phyloP scores from a whole-genome alignment of 2,888 invertebrate species.

The Eudasyphora cyanicolor region DNA sequence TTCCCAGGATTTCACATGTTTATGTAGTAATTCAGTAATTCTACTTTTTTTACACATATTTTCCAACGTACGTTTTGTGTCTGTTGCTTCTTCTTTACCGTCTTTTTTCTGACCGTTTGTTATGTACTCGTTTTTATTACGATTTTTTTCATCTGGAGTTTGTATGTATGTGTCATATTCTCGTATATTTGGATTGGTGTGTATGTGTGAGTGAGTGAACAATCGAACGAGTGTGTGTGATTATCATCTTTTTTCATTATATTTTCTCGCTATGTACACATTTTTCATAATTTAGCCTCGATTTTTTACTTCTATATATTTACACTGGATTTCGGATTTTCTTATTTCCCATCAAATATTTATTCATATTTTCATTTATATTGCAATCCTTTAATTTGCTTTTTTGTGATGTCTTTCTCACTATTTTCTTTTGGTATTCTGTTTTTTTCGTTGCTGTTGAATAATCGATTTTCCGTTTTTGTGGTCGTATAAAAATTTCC shows the following conservation, averaged over 20 bases:
- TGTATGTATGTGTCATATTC: conserved; percentile 29
- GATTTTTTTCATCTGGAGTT: conserved; percentile 53
- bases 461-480: conserved; percentile 65
- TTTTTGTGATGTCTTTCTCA: neutral
- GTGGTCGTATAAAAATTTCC: conserved; percentile 40
- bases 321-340: conserved; percentile 54
- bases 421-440: conserved; percentile 21
- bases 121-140: conserved; percentile 53
- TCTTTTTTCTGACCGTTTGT: conserved; percentile 9
- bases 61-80: conserved; percentile 27
- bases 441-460: conserved; percentile 48
- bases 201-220: conserved; percentile 5
- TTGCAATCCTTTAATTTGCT: neutral
- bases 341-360: conserved; percentile 36
- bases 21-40: conserved; percentile 23
- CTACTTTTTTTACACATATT: conserved; percentile 35
- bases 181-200: conserved; percentile 7
- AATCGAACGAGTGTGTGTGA: conserved; percentile 39
- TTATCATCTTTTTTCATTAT: conserved; percentile 62
- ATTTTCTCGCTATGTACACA: conserved; percentile 68
- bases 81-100: conserved; percentile 49
- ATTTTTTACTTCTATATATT: conserved; percentile 50
- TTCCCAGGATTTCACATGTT: conserved; percentile 42
- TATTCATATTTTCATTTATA: conserved; percentile 15
- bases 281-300: conserved; percentile 66